Evolutionary conservation across 23 tunicate genomes (phyloP).

Genomic region (Aplidium turbinatum): DNA sequence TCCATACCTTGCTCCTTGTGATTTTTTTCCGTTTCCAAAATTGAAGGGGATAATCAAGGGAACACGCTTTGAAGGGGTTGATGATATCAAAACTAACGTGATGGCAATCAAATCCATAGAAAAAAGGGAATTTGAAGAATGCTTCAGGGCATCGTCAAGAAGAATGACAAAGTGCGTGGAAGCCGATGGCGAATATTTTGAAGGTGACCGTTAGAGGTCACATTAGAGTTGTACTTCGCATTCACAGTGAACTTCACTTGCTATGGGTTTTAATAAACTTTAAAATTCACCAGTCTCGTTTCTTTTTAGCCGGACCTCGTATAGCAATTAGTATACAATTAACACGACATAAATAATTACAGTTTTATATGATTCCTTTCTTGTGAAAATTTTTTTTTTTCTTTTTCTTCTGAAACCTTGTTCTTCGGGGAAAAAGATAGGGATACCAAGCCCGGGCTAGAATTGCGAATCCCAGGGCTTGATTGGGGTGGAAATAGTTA

Average conservation of each 20-base stretch:
- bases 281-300: conserved; percentile 22
- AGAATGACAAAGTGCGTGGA: conserved; percentile 9
- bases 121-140: conserved; percentile 4
- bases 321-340: too few relatives aligned
- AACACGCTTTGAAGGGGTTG: conserved; percentile 1
- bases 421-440: too few relatives aligned
- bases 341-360: too few relatives aligned
- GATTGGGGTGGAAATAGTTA: too few relatives aligned
- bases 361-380: too few relatives aligned
- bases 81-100: background rate
- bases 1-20: conserved; percentile 5
- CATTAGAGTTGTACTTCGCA: too few relatives aligned
- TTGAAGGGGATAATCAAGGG: background rate
- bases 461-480: too few relatives aligned
- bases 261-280: too few relatives aligned
- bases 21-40: conserved; percentile 9
- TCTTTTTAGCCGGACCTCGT: conserved; percentile 15
- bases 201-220: background rate
- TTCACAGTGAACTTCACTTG: too few relatives aligned
- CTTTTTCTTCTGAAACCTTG: too few relatives aligned
- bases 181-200: conserved; percentile 19
- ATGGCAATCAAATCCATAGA: background rate
- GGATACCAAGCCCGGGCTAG: too few relatives aligned
- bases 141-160: background rate
- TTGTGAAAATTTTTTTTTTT: too few relatives aligned